phyloP scores from a whole-genome alignment of 1,140 invertebrate species.

The Diachasma alloeum region DNA sequence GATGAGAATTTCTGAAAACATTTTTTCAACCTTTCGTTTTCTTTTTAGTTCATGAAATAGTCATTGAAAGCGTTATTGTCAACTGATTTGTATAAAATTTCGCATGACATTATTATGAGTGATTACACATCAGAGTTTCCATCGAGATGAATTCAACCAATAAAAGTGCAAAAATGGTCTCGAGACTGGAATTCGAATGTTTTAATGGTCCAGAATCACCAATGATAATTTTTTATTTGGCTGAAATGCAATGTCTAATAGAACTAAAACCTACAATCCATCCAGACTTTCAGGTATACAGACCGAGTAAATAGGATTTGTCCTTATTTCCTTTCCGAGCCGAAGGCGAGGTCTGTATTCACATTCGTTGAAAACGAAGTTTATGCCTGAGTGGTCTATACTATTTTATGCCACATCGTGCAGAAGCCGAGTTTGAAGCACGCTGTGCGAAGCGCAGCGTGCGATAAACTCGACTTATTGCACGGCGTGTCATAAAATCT shows the following conservation, averaged over 20 bases:
- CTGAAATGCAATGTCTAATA: neutral
- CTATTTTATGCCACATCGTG: too few species aligned
- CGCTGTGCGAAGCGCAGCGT: too few species aligned
- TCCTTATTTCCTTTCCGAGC: neutral
- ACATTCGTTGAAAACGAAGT: too few species aligned
- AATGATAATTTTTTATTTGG: neutral
- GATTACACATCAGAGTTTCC: slow-evolving; percentile 24
- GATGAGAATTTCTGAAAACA: slow-evolving; percentile 5
- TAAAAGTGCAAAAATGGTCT: slow-evolving; percentile 26
- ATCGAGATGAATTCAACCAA: slow-evolving; percentile 28
- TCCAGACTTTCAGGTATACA: neutral
- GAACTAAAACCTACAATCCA: neutral
- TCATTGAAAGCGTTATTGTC: slow-evolving; percentile 32
- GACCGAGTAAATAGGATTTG: neutral
- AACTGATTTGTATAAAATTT: slow-evolving; percentile 25
- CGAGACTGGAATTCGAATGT: neutral
- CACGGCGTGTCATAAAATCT: slow-evolving; percentile 40
- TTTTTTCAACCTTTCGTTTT: slow-evolving; percentile 14
- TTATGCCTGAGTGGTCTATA: too few species aligned
- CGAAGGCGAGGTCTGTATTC: too few species aligned
- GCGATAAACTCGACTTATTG: too few species aligned
- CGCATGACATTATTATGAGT: slow-evolving; percentile 15
- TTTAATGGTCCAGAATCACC: too few species aligned
- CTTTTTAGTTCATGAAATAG: slow-evolving; percentile 26
- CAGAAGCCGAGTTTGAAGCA: too few species aligned